Percentiles rank a stretch among this genome's conserved stretches.
Conservation (phyloP, 2,113 vertebrate genomes). For the Delphinapterus leucas region DNA sequence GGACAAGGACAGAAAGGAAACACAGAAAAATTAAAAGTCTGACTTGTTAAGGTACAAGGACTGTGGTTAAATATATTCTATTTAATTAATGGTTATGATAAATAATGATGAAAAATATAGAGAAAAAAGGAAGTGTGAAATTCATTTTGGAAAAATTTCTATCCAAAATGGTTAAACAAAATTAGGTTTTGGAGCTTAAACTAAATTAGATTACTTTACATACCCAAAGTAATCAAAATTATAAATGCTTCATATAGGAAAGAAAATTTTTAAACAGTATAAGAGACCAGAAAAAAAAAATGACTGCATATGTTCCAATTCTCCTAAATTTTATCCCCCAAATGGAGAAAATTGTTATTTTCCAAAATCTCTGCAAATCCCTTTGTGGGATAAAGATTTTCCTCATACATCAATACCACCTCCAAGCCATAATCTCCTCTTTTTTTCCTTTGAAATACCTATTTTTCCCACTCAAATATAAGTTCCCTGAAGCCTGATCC, state of each 20-base stretch:
- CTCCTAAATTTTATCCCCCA: conserved; percentile 1
- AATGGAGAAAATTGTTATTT: neutral
- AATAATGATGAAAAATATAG: neutral
- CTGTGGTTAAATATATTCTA: neutral
- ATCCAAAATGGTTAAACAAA: neutral
- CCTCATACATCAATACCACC: neutral
- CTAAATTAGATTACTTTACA: neutral
- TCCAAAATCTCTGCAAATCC: neutral
- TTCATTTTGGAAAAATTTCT: neutral
- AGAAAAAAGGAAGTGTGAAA: neutral
- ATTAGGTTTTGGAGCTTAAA: neutral
- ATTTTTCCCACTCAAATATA: neutral
- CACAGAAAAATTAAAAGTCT: conserved; percentile 1
- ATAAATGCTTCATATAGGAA: neutral
- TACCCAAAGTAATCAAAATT: neutral
- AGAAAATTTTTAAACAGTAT: neutral
- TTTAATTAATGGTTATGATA: neutral
- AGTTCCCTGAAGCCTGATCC: neutral
- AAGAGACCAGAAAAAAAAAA: neutral
- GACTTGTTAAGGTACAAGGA: neutral
- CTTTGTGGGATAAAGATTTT: neutral
- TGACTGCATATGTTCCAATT: neutral
- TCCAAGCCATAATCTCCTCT: neutral
- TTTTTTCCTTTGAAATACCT: neutral
- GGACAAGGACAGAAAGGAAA: neutral